Conservation (phyloP, 35 echinoderm and acorn worm species). For the Ptychodera flava region DNA sequence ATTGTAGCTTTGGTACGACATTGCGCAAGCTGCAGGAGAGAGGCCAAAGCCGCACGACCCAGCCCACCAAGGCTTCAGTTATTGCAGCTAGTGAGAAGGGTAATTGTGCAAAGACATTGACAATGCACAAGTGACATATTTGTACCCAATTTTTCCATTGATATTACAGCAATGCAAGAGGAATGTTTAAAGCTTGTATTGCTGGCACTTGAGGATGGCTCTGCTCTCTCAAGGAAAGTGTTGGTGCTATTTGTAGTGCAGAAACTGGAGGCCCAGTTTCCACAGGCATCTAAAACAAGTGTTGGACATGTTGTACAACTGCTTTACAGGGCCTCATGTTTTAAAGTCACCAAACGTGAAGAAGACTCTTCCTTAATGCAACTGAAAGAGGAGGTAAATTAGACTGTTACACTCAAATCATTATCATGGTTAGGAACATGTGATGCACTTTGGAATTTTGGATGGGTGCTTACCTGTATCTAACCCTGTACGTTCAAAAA, state of each 20-base stretch:
- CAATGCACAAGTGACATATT: too few relatives aligned
- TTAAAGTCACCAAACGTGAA: constrained; percentile 95
- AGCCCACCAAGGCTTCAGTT: too few relatives aligned
- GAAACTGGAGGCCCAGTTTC: constrained; percentile 85
- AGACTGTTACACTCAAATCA: too few relatives aligned
- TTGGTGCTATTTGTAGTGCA: constrained; percentile 95
- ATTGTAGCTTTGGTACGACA: too few relatives aligned
- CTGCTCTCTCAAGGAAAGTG: constrained; percentile 91
- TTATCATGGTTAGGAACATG: too few relatives aligned
- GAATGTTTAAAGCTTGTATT: constrained; percentile 90
- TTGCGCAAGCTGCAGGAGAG: too few relatives aligned
- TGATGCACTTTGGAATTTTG: too few relatives aligned
- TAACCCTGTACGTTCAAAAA: too few relatives aligned
- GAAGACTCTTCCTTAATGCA: constrained; percentile 95
- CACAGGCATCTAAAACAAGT: constrained; percentile 96
- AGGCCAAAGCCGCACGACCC: too few relatives aligned
- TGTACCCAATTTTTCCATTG: constrained; percentile 8
- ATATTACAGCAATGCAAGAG: constrained; percentile 83
- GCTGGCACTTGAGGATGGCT: constrained; percentile 82
- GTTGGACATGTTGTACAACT: constrained; percentile 97
- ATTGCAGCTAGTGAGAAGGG: too few relatives aligned
- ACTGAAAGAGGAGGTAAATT: constrained; percentile 90
- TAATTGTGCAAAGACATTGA: too few relatives aligned
- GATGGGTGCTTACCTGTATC: too few relatives aligned
- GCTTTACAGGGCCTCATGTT: constrained; percentile 95